Conservation (phyloP, 2,888 invertebrate species). For the Sacculina carcini region DNA sequence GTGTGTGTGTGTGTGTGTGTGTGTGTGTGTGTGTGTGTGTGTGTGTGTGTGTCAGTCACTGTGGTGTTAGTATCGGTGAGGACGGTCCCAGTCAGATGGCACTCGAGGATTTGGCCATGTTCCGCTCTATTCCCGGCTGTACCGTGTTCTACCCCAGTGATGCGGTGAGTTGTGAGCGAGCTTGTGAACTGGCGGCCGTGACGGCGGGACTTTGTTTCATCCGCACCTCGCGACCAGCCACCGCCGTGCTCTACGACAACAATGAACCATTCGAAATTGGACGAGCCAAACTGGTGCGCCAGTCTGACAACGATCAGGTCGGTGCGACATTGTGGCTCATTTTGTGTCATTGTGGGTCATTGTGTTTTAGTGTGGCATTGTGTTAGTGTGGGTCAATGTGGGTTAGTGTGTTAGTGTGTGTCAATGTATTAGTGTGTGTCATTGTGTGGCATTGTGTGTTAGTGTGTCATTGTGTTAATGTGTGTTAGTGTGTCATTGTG, state of each 20-base stretch:
- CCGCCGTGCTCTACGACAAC: constrained; percentile 56
- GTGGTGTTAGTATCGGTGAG: constrained; percentile 88
- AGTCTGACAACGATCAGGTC: constrained; percentile 26
- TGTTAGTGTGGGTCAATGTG: not conserved
- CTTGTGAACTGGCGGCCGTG: constrained; percentile 85
- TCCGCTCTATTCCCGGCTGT: constrained; percentile 32
- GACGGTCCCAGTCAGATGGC: constrained; percentile 99
- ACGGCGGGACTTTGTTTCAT: constrained; percentile 85
- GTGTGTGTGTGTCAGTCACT: no score
- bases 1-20: no score
- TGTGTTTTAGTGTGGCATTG: not conserved
- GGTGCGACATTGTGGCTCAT: not conserved
- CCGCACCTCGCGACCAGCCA: constrained; percentile 77
- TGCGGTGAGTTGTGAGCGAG: constrained; percentile 78
- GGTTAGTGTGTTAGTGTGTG: not conserved
- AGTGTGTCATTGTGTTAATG: no score
- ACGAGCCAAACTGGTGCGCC: constrained; percentile 47
- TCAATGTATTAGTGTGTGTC: not conserved
- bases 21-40: no score
- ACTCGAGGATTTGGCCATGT: constrained; percentile 88
- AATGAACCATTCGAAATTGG: constrained; percentile 55
- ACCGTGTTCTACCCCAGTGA: constrained; percentile 49
- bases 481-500: no score
- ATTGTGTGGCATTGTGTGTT: not conserved
- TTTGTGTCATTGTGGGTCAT: not conserved